Conservation (phyloP, 2,113 vertebrate species). For the Recurvirostra avosetta region DNA sequence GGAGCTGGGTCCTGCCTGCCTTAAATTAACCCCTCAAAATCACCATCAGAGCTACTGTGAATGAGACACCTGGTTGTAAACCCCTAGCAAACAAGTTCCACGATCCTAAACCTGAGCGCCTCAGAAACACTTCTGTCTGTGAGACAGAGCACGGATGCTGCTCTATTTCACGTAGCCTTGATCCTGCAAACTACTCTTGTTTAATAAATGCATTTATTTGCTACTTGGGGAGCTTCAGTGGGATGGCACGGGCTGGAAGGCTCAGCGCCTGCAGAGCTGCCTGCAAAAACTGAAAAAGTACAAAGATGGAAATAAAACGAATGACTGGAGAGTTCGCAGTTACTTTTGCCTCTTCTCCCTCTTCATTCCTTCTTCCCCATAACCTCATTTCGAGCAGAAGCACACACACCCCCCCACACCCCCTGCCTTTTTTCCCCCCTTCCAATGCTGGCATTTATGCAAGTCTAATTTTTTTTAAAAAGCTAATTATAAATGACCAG, state of each 20-base stretch:
- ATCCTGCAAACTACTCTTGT: background rate
- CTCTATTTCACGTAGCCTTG: background rate
- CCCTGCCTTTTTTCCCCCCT: background rate
- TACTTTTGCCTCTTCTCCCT: background rate
- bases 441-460: background rate
- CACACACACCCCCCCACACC: no score
- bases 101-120: background rate
- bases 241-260: background rate
- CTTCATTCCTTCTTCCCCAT: background rate
- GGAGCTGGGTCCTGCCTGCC: background rate
- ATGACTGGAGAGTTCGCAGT: background rate
- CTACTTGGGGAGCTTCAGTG: background rate
- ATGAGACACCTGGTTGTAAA: background rate
- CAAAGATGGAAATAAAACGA: background rate
- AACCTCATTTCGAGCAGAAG: background rate
- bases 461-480: background rate
- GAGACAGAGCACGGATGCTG: background rate
- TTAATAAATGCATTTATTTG: background rate
- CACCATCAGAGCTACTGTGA: background rate
- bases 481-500: background rate
- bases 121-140: background rate
- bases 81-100: background rate
- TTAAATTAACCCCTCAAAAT: background rate
- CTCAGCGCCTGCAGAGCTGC: background rate
- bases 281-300: background rate